Conservation (phyloP, 2,888 invertebrate species). For the Holacanthella duospinosa region DNA sequence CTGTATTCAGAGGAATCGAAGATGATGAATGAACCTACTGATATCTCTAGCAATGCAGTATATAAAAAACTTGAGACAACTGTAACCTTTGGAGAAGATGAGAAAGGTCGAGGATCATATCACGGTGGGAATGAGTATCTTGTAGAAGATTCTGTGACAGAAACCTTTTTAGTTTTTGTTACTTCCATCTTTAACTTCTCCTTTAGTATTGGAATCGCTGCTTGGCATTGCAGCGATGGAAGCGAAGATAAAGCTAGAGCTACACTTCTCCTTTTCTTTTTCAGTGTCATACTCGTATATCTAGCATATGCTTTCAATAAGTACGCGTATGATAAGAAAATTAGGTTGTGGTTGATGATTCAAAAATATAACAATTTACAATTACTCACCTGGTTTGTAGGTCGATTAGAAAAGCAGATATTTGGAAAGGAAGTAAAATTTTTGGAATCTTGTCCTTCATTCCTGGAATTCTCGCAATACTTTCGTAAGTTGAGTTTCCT, state of each 20-base stretch:
- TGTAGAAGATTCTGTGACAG: slow-evolving; percentile 21
- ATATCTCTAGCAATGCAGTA: too few species aligned
- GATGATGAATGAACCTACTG: too few species aligned
- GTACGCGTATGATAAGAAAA: slow-evolving; percentile 13
- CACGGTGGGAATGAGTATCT: too few species aligned
- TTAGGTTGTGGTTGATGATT: background rate
- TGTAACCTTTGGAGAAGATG: too few species aligned
- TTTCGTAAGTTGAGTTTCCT: background rate
- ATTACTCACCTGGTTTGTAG: slow-evolving; percentile 14
- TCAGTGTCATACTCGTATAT: slow-evolving; percentile 19
- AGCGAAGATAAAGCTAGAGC: slow-evolving; percentile 10
- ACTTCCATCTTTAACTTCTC: slow-evolving; percentile 20
- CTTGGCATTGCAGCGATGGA: slow-evolving; percentile 21
- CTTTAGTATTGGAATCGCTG: slow-evolving; percentile 23
- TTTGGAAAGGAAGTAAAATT: slow-evolving; percentile 27
- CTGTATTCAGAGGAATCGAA: too few species aligned
- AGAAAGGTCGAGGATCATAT: too few species aligned
- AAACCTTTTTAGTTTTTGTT: slow-evolving; percentile 20
- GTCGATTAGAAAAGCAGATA: slow-evolving; percentile 20
- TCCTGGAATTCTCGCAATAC: slow-evolving; percentile 13
- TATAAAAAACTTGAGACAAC: too few species aligned
- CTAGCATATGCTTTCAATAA: slow-evolving; percentile 21
- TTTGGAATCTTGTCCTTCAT: slow-evolving; percentile 21
- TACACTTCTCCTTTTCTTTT: slow-evolving; percentile 19
- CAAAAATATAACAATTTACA: background rate